Evolutionary conservation across 2,888 invertebrate genomes (phyloP), one percentile per base, ranked within the genome.

Genomic region (Ceramica pisi): DNA sequence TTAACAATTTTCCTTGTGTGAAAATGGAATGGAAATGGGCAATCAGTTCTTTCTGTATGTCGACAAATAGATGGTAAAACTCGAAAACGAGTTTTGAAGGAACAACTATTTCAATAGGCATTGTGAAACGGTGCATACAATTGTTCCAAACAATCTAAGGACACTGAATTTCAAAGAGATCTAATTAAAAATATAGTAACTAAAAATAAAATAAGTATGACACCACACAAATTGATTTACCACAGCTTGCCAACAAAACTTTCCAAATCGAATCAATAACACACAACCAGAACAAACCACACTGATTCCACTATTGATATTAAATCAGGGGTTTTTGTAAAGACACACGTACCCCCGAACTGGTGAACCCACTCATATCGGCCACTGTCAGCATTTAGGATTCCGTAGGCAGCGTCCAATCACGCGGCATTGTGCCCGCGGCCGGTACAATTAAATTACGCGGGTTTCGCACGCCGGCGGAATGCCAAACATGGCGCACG

Each of bases 341-440:
- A 51, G 55, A 66, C 53, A 75, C 56, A 67, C 44, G 31, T 44
- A 64, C 44, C 67, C 64, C 26, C 55, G 12, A 73, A 65, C 80
- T 68, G 73, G 57, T 78, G 55, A 51, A 61, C 62, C 67, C 68
- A 65, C 82, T 82, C 74, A 38, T 73, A 79, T 73, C 72, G 66
- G 65, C 63, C 55, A 74, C 80, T 68, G 82, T 72, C 80, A 80
- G 75, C 75, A 68, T 80, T 92, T 92, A 90, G 90, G 88, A 90
- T 91, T 89, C 92, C 89, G 87, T 67, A 70, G 83, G 90, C 87
- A 83, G 79, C 80, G 65, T 67, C 80, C 94, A 94, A 95, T 94
- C 94, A 94, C 91, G 86, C 86, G 81, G 89, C 89, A 94, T 94
- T 94, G 94, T 94, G 91, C 83, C 82, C 83, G 87, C 85, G 83